These are phyloP conservation scores for Doris montereyensis DNA, from an alignment of 2,888 invertebrate genomes.

Conservation along the genomic window DNA sequence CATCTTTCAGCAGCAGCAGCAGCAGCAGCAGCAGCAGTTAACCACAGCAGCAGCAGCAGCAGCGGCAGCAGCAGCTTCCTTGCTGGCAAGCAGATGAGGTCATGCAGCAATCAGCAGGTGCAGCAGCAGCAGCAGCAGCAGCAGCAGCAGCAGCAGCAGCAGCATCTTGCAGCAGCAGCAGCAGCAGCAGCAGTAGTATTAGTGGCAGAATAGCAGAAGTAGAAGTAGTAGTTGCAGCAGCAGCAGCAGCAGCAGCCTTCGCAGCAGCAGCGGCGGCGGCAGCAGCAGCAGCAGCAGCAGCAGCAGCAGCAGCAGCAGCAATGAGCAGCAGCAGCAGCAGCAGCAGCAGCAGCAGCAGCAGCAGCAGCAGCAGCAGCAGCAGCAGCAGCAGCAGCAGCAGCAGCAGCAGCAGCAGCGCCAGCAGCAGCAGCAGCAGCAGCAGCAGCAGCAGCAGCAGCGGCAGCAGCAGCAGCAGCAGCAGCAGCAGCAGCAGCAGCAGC, in stretches of 20 bases:
- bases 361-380: neutral
- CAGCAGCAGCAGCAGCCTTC: neutral
- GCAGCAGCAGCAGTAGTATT: neutral
- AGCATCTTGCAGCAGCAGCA: neutral
- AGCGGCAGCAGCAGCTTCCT: no score
- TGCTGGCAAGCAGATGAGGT: no score
- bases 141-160: neutral
- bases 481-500: conserved; percentile 6
- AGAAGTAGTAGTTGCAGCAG: conserved; percentile 20
- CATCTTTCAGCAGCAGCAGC: no score
- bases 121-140: neutral
- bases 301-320: conserved; percentile 17
- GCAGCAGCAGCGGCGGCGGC: conserved; percentile 12
- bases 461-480: conserved; percentile 21
- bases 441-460: conserved; percentile 22
- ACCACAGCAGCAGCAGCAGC: no score
- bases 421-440: neutral
- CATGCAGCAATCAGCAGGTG: no score
- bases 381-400: neutral
- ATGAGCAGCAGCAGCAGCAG: neutral
- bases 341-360: neutral
- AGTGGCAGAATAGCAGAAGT: neutral
- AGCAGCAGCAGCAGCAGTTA: no score
- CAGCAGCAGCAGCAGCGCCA: neutral
- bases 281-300: conserved; percentile 24